A percentile compares a stretch with the other conserved stretches of the same genome.
These are phyloP conservation scores for Ips typographus DNA, from an alignment of 1,140 invertebrate species.

Conservation along the genomic window DNA sequence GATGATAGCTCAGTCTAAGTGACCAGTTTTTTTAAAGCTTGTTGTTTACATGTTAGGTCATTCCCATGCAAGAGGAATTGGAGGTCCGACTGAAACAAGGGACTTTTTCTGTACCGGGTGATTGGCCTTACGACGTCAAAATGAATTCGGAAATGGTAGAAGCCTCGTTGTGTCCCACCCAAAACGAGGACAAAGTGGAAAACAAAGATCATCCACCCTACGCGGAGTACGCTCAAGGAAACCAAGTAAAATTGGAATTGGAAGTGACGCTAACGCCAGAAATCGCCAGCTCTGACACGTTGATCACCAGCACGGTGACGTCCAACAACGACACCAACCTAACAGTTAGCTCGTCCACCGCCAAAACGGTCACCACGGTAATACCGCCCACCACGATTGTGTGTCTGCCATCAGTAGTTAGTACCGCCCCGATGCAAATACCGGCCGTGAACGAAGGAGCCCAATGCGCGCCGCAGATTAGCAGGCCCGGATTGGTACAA, in stretches of 20 bases:
- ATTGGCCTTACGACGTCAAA: slow-evolving; percentile 51
- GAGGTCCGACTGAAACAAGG: slow-evolving; percentile 56
- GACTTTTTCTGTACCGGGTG: slow-evolving; percentile 50
- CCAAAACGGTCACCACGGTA: slow-evolving; percentile 50
- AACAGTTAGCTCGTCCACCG: slow-evolving; percentile 44
- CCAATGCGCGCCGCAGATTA: slow-evolving; percentile 39
- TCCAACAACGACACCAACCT: slow-evolving; percentile 48
- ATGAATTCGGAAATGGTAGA: slow-evolving; percentile 51
- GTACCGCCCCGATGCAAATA: slow-evolving; percentile 48
- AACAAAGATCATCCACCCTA: slow-evolving; percentile 30
- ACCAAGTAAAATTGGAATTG: slow-evolving; percentile 53
- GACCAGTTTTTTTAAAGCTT: slow-evolving; percentile 20
- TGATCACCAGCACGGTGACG: slow-evolving; percentile 52
- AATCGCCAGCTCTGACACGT: slow-evolving; percentile 51
- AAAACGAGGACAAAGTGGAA: slow-evolving; percentile 34
- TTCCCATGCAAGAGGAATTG: slow-evolving; percentile 58
- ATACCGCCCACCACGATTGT: slow-evolving; percentile 58
- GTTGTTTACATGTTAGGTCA: slow-evolving; percentile 44
- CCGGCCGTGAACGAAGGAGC: slow-evolving; percentile 47
- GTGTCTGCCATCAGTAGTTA: slow-evolving; percentile 53
- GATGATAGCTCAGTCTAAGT: neutral
- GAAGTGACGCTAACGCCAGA: slow-evolving; percentile 58
- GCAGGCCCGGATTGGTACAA: slow-evolving; percentile 48
- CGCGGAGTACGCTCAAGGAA: slow-evolving; percentile 36
- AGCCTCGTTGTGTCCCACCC: slow-evolving; percentile 42